A percentile compares a stretch with the other conserved stretches of the same genome.
phyloP scores from a whole-genome alignment of 2,888 invertebrate genomes.

The Odontomyia ornata region DNA sequence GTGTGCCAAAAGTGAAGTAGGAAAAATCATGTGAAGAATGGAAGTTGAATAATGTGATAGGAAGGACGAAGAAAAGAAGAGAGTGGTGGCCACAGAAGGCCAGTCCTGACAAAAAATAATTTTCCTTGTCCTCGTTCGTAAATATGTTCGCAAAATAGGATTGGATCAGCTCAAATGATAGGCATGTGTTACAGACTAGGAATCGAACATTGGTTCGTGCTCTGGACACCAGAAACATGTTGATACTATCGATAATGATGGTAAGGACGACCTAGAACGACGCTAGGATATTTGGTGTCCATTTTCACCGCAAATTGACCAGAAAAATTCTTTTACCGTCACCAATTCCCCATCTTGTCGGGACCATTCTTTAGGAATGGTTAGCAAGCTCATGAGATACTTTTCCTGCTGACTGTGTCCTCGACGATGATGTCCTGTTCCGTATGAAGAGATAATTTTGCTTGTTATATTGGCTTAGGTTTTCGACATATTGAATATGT shows the following conservation, averaged over 20 bases:
- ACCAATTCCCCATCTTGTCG: too few relatives aligned
- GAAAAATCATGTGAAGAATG: neutral
- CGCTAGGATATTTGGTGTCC: neutral
- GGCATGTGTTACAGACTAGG: neutral
- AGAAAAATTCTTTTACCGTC: conserved; percentile 19
- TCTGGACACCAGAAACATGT: neutral
- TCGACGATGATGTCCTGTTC: neutral
- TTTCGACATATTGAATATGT: neutral
- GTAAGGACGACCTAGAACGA: neutral
- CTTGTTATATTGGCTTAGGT: conserved; percentile 20
- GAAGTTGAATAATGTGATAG: too few relatives aligned
- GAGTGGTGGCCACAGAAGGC: neutral
- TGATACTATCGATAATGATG: conserved; percentile 1
- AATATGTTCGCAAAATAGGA: neutral
- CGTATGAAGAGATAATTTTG: conserved; percentile 18
- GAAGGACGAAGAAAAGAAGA: neutral
- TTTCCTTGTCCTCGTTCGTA: neutral
- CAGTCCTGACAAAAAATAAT: conserved; percentile 8
- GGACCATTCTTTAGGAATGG: too few relatives aligned
- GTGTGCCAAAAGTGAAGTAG: neutral
- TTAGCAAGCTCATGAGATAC: too few relatives aligned
- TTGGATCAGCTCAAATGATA: neutral
- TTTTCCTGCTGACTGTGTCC: too few relatives aligned
- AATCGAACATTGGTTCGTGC: neutral
- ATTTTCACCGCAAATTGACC: conserved; percentile 29